A percentile compares a stretch with the other conserved stretches of the same genome.
phyloP scores from a whole-genome alignment of 2,113 vertebrate genomes.

The Ia io region DNA sequence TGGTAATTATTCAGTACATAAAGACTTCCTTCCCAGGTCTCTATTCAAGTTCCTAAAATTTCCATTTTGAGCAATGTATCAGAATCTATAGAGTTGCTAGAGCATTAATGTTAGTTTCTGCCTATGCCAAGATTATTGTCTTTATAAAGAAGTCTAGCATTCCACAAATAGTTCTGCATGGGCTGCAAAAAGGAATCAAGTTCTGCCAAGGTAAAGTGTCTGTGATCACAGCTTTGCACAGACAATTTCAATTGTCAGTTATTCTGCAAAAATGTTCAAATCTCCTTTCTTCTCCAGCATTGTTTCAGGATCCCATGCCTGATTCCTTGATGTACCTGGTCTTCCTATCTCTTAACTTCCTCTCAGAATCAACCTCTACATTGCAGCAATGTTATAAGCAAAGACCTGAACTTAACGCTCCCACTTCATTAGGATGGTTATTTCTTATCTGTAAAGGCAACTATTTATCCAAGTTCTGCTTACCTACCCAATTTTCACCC shows the following conservation, averaged over 20 bases:
- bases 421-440: neutral
- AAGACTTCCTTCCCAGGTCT: neutral
- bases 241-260: neutral
- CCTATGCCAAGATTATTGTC: neutral
- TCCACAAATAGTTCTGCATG: neutral
- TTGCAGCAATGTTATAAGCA: neutral
- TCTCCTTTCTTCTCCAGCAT: neutral
- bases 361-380: neutral
- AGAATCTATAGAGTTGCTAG: neutral
- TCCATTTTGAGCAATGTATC: neutral
- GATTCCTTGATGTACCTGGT: neutral
- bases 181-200: neutral
- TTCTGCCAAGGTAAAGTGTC: neutral
- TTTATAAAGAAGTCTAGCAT: neutral
- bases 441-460: neutral
- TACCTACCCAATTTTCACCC: neutral
- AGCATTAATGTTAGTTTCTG: constrained; percentile 10
- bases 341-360: neutral
- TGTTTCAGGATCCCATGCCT: neutral
- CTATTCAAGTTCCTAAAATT: neutral
- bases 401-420: neutral
- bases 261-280: neutral
- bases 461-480: neutral
- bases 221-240: neutral
- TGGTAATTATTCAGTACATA: neutral